Percentiles rank a stretch among this genome's conserved stretches.
These are phyloP conservation scores for Caligus rogercresseyi DNA, from an alignment of 1,140 invertebrate species.

Conservation along the genomic window DNA sequence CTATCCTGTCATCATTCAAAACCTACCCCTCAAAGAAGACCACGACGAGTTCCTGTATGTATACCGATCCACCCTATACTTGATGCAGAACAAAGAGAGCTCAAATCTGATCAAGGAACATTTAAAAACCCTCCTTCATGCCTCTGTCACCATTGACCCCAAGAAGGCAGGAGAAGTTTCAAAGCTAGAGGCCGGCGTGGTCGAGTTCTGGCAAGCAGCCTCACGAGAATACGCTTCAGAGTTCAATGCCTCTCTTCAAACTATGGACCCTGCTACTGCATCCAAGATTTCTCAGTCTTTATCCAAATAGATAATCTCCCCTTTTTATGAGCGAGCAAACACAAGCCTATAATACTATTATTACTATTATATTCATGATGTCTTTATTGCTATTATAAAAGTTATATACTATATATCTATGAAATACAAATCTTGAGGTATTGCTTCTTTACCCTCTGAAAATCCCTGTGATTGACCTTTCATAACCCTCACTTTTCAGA, in stretches of 20 bases:
- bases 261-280: not conserved
- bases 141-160: not conserved
- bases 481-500: not conserved
- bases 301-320: too few species aligned
- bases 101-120: not conserved
- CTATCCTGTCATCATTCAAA: constrained; percentile 7
- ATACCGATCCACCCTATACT: not conserved
- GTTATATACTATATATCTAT: too few species aligned
- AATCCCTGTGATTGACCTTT: not conserved
- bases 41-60: not conserved
- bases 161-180: not conserved
- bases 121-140: not conserved
- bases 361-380: too few species aligned
- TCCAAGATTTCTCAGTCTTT: not conserved
- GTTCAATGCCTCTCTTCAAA: not conserved
- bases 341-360: too few species aligned
- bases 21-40: constrained; percentile 15
- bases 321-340: too few species aligned
- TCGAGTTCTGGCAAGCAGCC: not conserved
- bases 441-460: not conserved
- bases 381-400: too few species aligned
- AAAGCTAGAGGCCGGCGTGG: not conserved
- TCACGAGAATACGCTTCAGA: not conserved
- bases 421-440: not conserved
- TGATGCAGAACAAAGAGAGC: not conserved